phyloP scores from a whole-genome alignment of 2,113 vertebrate species.

The Tachycineta bicolor region DNA sequence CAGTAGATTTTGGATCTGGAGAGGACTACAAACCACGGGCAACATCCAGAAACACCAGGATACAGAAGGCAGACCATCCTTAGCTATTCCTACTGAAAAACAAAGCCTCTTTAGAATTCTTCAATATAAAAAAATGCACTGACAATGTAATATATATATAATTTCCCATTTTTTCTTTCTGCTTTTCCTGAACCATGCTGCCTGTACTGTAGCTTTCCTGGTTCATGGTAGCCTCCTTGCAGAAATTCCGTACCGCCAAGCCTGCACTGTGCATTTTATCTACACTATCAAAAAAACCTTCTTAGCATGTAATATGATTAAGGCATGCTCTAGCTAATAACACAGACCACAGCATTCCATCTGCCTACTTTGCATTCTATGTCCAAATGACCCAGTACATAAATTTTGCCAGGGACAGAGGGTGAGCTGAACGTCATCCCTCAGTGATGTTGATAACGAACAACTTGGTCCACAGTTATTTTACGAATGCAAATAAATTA shows the following conservation, averaged over 20 bases:
- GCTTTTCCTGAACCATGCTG: slow-evolving; percentile 30
- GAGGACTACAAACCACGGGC: slow-evolving; percentile 81
- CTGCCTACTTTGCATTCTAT: neutral
- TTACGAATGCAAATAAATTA: neutral
- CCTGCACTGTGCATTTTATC: neutral
- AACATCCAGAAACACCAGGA: slow-evolving; percentile 72
- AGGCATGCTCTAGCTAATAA: slow-evolving; percentile 6
- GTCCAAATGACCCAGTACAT: neutral
- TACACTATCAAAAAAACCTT: neutral
- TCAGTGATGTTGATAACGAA: neutral
- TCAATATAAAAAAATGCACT: slow-evolving; percentile 61
- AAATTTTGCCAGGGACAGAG: neutral
- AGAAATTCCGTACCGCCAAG: neutral
- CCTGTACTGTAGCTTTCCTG: slow-evolving; percentile 27
- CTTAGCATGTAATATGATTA: neutral
- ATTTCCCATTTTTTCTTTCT: slow-evolving; percentile 64
- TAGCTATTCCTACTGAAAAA: slow-evolving; percentile 37
- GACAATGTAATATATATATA: slow-evolving; percentile 47
- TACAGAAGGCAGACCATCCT: slow-evolving; percentile 74
- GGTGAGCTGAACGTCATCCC: neutral
- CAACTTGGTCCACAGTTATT: neutral
- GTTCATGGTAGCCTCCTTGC: neutral
- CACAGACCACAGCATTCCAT: neutral
- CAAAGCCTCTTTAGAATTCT: slow-evolving; percentile 35
- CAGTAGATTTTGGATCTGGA: slow-evolving; percentile 87